Percentiles rank a stretch among this genome's conserved stretches.
These are phyloP conservation scores for Limenitis camilla DNA, from an alignment of 2,888 invertebrate species.

Conservation along the genomic window DNA sequence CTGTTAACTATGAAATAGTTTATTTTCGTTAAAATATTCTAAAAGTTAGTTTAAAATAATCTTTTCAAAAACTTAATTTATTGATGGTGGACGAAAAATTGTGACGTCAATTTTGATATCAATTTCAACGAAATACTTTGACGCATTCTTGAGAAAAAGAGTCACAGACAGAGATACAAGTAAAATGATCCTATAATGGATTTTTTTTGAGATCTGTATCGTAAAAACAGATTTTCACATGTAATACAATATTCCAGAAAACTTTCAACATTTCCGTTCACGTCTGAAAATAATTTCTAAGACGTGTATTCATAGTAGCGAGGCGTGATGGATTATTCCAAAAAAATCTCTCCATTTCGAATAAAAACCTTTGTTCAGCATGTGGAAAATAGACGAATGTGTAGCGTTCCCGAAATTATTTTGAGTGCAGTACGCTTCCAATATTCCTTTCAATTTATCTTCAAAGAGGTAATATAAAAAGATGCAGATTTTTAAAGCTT, in stretches of 20 bases:
- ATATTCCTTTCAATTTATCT: no score
- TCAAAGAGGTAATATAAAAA: no score
- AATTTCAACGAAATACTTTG: no score
- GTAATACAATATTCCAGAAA: no score
- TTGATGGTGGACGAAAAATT: no score
- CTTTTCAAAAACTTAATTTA: no score
- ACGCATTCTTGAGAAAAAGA: not conserved
- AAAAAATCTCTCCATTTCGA: constrained; percentile 11
- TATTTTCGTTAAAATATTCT: no score
- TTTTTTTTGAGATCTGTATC: no score
- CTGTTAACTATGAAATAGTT: no score
- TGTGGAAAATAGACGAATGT: constrained; percentile 4
- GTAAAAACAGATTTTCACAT: not conserved
- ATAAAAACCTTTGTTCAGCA: constrained; percentile 16
- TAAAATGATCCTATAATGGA: not conserved
- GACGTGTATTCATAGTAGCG: constrained; percentile 14
- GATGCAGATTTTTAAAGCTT: not conserved
- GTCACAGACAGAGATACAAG: not conserved
- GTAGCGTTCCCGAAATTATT: not conserved
- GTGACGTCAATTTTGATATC: no score
- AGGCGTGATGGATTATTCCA: constrained; percentile 19
- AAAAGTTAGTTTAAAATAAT: no score
- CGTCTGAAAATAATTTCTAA: constrained; percentile 17
- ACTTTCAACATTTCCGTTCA: not conserved
- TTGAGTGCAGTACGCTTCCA: not conserved